phyloP scores from a whole-genome alignment of 2,797 vertebrate genomes.

The Champsocephalus gunnari region DNA sequence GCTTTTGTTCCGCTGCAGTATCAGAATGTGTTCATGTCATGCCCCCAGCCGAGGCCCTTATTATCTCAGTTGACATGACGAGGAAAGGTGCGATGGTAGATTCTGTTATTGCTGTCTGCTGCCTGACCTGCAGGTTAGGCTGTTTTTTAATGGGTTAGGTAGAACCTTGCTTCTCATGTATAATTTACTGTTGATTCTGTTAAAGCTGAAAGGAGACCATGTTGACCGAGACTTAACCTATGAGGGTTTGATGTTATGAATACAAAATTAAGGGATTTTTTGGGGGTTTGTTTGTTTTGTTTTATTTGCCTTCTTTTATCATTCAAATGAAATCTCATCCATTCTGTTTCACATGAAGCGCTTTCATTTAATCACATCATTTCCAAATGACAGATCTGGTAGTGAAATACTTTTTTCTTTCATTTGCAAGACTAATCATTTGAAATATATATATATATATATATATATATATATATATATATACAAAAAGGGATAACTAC shows the following conservation, averaged over 20 bases:
- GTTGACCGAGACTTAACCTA: slow-evolving; percentile 75
- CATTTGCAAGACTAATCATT: not conserved
- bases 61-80: slow-evolving; percentile 79
- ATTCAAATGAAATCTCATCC: slow-evolving; percentile 41
- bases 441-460: no score
- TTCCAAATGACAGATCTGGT: not conserved
- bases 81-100: slow-evolving; percentile 78
- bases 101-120: slow-evolving; percentile 76
- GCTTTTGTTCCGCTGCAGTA: slow-evolving; percentile 77
- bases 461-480: no score
- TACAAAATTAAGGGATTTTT: slow-evolving; percentile 62
- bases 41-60: slow-evolving; percentile 76
- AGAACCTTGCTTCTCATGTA: slow-evolving; percentile 75
- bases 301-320: slow-evolving; percentile 50
- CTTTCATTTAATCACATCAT: slow-evolving; percentile 16
- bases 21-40: slow-evolving; percentile 79
- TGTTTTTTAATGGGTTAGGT: slow-evolving; percentile 74
- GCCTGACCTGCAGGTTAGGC: slow-evolving; percentile 79
- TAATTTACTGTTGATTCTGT: slow-evolving; percentile 78
- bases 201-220: slow-evolving; percentile 69
- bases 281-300: slow-evolving; percentile 44
- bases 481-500: not conserved
- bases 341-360: slow-evolving; percentile 13
- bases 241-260: slow-evolving; percentile 68
- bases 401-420: not conserved